Conservation (phyloP, 2,797 vertebrate species). For the Nothura maculosa region DNA sequence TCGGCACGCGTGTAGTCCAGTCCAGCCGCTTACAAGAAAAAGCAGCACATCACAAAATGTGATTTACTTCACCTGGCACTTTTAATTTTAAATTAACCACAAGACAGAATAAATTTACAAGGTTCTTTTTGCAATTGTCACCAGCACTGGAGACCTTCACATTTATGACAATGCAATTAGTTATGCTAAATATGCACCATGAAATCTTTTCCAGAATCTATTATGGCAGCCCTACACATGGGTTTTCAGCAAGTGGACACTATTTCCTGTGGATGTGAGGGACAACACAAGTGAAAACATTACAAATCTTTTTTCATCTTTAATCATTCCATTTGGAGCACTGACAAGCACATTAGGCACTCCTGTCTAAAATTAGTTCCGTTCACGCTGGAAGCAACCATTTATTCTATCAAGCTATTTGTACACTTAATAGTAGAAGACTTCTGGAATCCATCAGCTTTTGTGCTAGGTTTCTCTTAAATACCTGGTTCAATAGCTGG, state of each 20-base stretch:
- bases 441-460: constrained; percentile 8
- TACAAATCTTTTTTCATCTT: constrained; percentile 66
- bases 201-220: constrained; percentile 45
- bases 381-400: constrained; percentile 68
- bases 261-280: constrained; percentile 48
- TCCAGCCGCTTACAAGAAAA: background rate
- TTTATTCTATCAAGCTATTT: constrained; percentile 64
- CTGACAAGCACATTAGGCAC: constrained; percentile 57
- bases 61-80: background rate
- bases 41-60: background rate
- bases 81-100: background rate
- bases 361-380: constrained; percentile 75
- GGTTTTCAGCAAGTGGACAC: constrained; percentile 37
- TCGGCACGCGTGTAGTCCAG: background rate
- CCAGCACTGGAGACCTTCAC: background rate
- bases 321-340: constrained; percentile 47
- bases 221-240: background rate
- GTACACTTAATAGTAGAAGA: constrained; percentile 24
- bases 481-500: background rate
- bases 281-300: background rate
- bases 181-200: background rate
- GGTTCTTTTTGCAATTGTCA: background rate
- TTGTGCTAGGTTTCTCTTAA: constrained; percentile 25
- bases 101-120: constrained; percentile 10
- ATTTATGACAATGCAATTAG: constrained; percentile 42